A percentile compares a stretch with the other conserved stretches of the same genome.
phyloP scores from a whole-genome alignment of 2,888 invertebrate genomes.

The Ophraella communa region DNA sequence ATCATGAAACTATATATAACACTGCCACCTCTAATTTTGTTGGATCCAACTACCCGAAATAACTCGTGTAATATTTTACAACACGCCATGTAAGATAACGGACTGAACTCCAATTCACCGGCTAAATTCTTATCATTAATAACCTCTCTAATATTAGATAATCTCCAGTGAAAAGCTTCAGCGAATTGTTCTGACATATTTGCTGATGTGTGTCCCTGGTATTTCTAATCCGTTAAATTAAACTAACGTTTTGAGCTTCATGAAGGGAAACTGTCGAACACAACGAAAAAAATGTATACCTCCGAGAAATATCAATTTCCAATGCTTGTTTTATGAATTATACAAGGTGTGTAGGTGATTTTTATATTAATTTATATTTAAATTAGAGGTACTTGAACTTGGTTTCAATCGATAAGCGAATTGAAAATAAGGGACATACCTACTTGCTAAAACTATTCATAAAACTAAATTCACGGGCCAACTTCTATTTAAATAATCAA shows the following conservation, averaged over 20 bases:
- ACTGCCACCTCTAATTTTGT: background rate
- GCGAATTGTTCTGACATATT: slow-evolving; percentile 17
- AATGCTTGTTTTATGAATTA: too few species aligned
- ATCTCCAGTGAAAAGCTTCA: slow-evolving; percentile 8
- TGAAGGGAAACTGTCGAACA: background rate
- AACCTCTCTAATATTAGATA: slow-evolving; percentile 7
- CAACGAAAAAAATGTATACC: too few species aligned
- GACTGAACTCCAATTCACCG: background rate
- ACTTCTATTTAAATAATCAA: too few species aligned
- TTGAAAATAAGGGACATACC: too few species aligned
- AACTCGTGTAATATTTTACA: slow-evolving; percentile 11
- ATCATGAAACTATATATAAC: too few species aligned
- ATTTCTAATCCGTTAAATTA: background rate
- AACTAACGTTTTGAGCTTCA: slow-evolving; percentile 8
- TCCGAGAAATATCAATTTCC: too few species aligned
- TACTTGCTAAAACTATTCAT: too few species aligned
- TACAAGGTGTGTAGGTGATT: too few species aligned
- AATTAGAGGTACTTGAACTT: too few species aligned
- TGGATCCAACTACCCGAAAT: slow-evolving; percentile 1
- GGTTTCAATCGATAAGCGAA: too few species aligned
- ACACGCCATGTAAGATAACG: slow-evolving; percentile 3
- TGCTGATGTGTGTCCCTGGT: slow-evolving; percentile 6
- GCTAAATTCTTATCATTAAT: slow-evolving; percentile 11
- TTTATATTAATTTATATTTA: too few species aligned
- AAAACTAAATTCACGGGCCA: too few species aligned